Evolutionary conservation across 2,888 invertebrate genomes (phyloP).

Genomic region (Hanleya hanleyi): DNA sequence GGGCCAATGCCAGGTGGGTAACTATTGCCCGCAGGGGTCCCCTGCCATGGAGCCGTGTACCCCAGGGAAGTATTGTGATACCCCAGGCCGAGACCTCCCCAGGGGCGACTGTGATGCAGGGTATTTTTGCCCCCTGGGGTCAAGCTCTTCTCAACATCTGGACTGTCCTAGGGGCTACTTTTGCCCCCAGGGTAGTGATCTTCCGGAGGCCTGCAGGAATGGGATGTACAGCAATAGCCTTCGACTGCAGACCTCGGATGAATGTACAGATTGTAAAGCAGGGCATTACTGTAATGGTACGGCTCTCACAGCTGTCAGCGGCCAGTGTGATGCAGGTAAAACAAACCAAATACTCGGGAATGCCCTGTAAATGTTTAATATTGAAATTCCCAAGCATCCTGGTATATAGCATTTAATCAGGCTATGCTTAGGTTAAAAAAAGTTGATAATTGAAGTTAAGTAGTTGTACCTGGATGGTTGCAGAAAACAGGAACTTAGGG

Average conservation of each 20-base stretch:
- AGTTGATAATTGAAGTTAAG: no score
- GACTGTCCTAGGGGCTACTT: constrained; percentile 58
- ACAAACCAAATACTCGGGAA: neutral
- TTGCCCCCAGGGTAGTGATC: constrained; percentile 55
- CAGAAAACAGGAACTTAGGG: no score
- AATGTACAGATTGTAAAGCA: constrained; percentile 58
- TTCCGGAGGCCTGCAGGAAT: constrained; percentile 62
- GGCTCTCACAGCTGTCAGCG: constrained; percentile 51
- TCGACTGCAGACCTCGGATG: constrained; percentile 37
- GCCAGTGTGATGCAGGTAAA: constrained; percentile 56
- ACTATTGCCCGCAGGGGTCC: constrained; percentile 66
- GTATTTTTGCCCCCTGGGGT: constrained; percentile 61
- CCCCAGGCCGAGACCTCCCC: constrained; percentile 51
- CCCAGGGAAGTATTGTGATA: constrained; percentile 65
- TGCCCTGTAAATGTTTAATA: neutral
- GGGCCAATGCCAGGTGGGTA: constrained; percentile 64
- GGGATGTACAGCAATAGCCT: constrained; percentile 62
- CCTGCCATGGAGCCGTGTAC: constrained; percentile 57
- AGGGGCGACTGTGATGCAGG: constrained; percentile 60
- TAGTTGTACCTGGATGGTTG: no score
- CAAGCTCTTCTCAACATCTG: constrained; percentile 46
- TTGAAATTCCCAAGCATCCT: no score
- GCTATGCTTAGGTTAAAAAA: no score
- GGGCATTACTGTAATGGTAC: constrained; percentile 65
- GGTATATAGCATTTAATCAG: no score